phyloP scores from a whole-genome alignment of 2,797 vertebrate species.

The Silurus lanzhouensis region DNA sequence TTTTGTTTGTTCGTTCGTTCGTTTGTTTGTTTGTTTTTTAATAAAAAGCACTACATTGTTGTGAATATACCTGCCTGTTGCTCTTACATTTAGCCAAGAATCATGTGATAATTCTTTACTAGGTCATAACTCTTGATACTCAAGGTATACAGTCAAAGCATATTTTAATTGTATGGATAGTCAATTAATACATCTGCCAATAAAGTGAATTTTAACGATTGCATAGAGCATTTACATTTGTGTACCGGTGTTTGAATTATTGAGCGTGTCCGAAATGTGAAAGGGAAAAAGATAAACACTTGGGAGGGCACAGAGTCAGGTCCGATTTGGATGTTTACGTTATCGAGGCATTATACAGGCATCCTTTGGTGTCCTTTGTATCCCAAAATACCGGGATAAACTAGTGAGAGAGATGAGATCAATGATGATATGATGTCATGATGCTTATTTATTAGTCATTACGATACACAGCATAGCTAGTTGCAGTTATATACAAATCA shows the following conservation, averaged over 20 bases:
- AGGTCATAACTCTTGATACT: slow-evolving; percentile 56
- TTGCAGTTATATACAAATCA: background rate
- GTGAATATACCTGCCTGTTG: slow-evolving; percentile 69
- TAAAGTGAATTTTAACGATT: slow-evolving; percentile 63
- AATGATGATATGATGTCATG: too few relatives aligned
- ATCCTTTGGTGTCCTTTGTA: background rate
- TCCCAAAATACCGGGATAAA: background rate
- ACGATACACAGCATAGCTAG: too few relatives aligned
- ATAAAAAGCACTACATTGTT: slow-evolving; percentile 87
- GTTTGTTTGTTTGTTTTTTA: slow-evolving; percentile 78
- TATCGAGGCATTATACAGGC: background rate
- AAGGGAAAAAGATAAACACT: too few relatives aligned
- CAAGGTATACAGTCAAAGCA: slow-evolving; percentile 57
- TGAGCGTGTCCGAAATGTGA: background rate
- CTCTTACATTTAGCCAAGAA: slow-evolving; percentile 59
- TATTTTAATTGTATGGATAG: slow-evolving; percentile 63
- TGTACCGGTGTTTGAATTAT: slow-evolving; percentile 49
- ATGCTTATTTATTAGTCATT: too few relatives aligned
- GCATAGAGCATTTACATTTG: slow-evolving; percentile 51
- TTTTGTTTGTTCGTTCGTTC: slow-evolving; percentile 70
- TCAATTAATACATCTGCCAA: slow-evolving; percentile 59
- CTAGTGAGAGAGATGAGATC: too few relatives aligned
- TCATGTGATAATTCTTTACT: slow-evolving; percentile 58
- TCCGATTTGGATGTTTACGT: background rate
- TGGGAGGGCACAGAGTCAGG: background rate